Conservation (phyloP, 1,140 invertebrate species). For the Agraylea sexmaculata region DNA sequence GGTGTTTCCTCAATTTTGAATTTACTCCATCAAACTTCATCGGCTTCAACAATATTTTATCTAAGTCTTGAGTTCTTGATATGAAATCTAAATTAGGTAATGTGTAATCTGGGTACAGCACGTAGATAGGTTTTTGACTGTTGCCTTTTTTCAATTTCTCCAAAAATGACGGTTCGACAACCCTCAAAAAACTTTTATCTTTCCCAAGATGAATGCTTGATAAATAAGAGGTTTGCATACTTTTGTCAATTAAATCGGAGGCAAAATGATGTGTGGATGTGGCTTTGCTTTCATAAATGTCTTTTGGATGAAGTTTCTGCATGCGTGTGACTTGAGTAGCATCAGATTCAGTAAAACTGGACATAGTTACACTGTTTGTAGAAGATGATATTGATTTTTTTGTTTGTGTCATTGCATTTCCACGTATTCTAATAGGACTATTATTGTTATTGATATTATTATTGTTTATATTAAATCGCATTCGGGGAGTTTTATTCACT, state of each 20-base stretch:
- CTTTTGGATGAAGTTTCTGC: slow-evolving; percentile 30
- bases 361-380: slow-evolving; percentile 38
- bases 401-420: slow-evolving; percentile 22
- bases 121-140: slow-evolving; percentile 64
- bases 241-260: slow-evolving; percentile 51
- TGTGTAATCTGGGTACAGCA: slow-evolving; percentile 85
- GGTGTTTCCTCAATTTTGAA: slow-evolving; percentile 29
- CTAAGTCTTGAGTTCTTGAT: slow-evolving; percentile 45
- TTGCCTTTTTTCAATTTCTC: slow-evolving; percentile 51
- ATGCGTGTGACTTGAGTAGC: slow-evolving; percentile 39
- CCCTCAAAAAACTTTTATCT: slow-evolving; percentile 37
- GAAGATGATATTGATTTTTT: slow-evolving; percentile 36
- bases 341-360: slow-evolving; percentile 41
- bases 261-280: slow-evolving; percentile 45
- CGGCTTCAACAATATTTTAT: slow-evolving; percentile 48
- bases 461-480: slow-evolving; percentile 40
- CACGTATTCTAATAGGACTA: slow-evolving; percentile 30
- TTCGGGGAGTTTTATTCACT: slow-evolving; percentile 35
- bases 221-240: slow-evolving; percentile 54
- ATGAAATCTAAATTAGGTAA: slow-evolving; percentile 81
- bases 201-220: slow-evolving; percentile 32
- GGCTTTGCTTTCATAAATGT: slow-evolving; percentile 33
- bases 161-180: slow-evolving; percentile 52
- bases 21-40: slow-evolving; percentile 31
- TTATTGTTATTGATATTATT: slow-evolving; percentile 42